These are phyloP conservation scores for Eledone cirrhosa DNA, from an alignment of 2,888 invertebrate species.

Conservation along the genomic window DNA sequence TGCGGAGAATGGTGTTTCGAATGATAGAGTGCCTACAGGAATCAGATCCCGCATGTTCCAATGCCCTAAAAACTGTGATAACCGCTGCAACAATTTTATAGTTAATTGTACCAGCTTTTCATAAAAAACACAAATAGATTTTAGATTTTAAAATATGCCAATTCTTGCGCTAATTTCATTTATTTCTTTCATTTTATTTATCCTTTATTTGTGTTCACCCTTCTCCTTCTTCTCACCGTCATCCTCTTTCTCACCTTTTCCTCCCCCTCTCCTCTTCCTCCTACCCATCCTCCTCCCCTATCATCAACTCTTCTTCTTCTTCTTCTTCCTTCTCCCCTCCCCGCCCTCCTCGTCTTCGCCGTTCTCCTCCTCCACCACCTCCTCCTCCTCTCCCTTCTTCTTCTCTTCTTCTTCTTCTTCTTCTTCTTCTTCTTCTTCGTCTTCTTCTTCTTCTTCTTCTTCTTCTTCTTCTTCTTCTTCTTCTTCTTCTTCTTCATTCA, in stretches of 20 bases:
- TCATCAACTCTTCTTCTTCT: not conserved
- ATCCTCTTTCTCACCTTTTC: not conserved
- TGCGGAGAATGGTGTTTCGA: too few relatives aligned
- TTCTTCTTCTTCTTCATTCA: too few relatives aligned
- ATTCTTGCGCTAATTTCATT: not conserved
- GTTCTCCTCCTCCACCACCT: not conserved
- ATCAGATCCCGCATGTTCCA: too few relatives aligned
- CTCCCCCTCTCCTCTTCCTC: not conserved
- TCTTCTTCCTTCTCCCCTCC: not conserved
- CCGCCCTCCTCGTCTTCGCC: not conserved
- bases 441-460: not conserved
- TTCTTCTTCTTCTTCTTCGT: not conserved
- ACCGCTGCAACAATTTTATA: too few relatives aligned
- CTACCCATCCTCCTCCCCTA: too few relatives aligned
- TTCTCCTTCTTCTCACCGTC: not conserved
- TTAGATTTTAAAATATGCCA: too few relatives aligned
- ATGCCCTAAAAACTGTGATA: too few relatives aligned
- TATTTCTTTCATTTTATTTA: not conserved
- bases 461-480: not conserved
- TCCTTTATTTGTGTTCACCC: not conserved
- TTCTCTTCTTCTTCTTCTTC: not conserved
- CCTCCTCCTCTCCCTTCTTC: not conserved
- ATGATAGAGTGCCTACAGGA: too few relatives aligned
- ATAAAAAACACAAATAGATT: too few relatives aligned
- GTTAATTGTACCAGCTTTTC: too few relatives aligned